Percentiles rank a stretch among this genome's conserved stretches.
Evolutionary conservation across 1,140 invertebrate species (phyloP).

Genomic region (Steinernema feltiae): DNA sequence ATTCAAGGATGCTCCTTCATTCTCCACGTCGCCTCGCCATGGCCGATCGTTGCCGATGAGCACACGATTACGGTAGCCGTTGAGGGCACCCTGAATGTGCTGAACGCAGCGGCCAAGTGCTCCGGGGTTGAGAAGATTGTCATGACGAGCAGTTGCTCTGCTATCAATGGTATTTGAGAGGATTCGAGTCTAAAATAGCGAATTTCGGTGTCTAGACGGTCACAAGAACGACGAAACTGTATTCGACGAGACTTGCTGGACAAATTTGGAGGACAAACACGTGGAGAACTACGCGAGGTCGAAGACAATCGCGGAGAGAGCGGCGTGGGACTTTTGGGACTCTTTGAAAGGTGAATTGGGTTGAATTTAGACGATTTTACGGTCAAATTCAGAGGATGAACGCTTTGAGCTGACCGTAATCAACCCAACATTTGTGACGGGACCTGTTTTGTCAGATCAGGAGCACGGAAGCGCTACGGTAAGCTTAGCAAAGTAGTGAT

Average conservation of each 20-base stretch:
- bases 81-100: constrained; percentile 63
- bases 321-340: constrained; percentile 64
- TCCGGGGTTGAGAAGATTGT: constrained; percentile 63
- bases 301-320: constrained; percentile 64
- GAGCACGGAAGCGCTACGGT: constrained; percentile 60
- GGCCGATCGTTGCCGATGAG: constrained; percentile 61
- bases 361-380: constrained; percentile 28
- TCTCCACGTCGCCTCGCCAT: constrained; percentile 65
- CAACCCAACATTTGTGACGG: constrained; percentile 63
- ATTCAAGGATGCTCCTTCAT: constrained; percentile 63
- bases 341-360: constrained; percentile 12
- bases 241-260: constrained; percentile 64
- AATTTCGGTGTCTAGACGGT: constrained; percentile 44
- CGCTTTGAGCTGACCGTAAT: constrained; percentile 63
- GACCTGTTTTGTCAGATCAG: constrained; percentile 61
- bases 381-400: constrained; percentile 55
- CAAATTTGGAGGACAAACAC: constrained; percentile 56
- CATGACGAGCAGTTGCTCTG: constrained; percentile 63
- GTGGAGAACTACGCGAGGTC: constrained; percentile 61
- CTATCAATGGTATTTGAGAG: constrained; percentile 62
- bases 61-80: constrained; percentile 63
- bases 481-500: constrained; percentile 16
- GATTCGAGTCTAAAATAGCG: constrained; percentile 13
- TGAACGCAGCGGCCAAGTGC: constrained; percentile 61
- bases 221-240: constrained; percentile 58